phyloP scores from a whole-genome alignment of 2,113 vertebrate genomes.

The Dasyurus viverrinus region DNA sequence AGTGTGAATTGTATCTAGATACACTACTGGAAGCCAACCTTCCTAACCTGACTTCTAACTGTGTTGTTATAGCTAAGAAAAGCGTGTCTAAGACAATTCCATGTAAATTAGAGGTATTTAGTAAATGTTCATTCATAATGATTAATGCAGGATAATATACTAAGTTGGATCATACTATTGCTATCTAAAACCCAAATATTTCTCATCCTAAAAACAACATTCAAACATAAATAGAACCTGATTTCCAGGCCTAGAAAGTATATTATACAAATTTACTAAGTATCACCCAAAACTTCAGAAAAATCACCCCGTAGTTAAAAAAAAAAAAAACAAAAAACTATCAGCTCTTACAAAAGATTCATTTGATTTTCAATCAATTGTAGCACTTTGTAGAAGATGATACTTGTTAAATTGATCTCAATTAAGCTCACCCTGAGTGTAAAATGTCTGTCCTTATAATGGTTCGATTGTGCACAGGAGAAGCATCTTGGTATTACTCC shows the following conservation, averaged over 20 bases:
- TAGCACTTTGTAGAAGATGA: conserved; percentile 59
- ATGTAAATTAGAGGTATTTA: neutral
- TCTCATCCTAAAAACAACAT: neutral
- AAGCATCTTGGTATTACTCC: conserved; percentile 33
- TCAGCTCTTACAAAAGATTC: conserved; percentile 38
- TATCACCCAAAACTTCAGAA: conserved; percentile 42
- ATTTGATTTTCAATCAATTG: conserved; percentile 67
- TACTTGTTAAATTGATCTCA: conserved; percentile 70
- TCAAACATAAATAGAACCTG: neutral
- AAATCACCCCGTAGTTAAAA: neutral
- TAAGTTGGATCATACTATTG: neutral
- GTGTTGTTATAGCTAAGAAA: neutral
- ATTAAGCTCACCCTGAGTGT: conserved; percentile 69
- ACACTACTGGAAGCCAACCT: neutral
- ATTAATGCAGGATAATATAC: neutral
- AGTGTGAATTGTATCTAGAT: neutral
- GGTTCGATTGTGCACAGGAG: conserved; percentile 10
- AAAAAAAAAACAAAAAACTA: conserved; percentile 26
- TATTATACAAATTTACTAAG: neutral
- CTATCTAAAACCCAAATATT: neutral
- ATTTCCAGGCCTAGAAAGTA: neutral
- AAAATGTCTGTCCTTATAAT: conserved; percentile 11
- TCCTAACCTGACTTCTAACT: neutral
- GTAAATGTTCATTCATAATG: neutral
- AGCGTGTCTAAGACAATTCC: neutral